These are phyloP conservation scores for Prorops nasuta DNA, from an alignment of 1,140 invertebrate genomes.

Conservation along the genomic window DNA sequence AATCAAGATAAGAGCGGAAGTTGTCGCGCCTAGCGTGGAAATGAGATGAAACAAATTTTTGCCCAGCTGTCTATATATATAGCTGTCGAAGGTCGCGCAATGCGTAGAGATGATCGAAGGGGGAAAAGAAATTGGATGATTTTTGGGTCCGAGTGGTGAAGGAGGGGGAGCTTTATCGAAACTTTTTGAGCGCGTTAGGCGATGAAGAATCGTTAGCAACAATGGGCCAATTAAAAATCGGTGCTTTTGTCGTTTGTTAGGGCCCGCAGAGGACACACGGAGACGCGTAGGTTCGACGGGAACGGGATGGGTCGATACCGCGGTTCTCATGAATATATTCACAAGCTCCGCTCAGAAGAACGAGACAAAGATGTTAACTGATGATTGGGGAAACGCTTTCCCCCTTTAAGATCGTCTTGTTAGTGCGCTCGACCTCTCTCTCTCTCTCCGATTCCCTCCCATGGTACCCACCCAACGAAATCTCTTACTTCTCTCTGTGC, in stretches of 20 bases:
- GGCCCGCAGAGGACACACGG: neutral
- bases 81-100: no score
- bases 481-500: slow-evolving; percentile 23
- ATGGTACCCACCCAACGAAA: slow-evolving; percentile 30
- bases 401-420: slow-evolving; percentile 43
- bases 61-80: no score
- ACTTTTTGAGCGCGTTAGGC: no score
- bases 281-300: slow-evolving; percentile 24
- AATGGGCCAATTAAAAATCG: slow-evolving; percentile 36
- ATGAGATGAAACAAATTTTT: no score
- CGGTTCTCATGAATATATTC: slow-evolving; percentile 47
- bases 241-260: neutral
- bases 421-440: slow-evolving; percentile 22
- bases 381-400: slow-evolving; percentile 48
- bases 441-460: slow-evolving; percentile 3
- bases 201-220: neutral
- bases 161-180: no score
- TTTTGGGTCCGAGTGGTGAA: no score
- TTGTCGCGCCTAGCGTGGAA: no score
- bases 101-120: no score
- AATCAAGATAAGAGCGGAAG: no score
- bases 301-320: no score
- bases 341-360: slow-evolving; percentile 33
- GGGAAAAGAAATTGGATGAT: no score
- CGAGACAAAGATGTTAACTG: slow-evolving; percentile 49